phyloP scores from a whole-genome alignment of 2,797 vertebrate species.

The Cynopterus sphinx region DNA sequence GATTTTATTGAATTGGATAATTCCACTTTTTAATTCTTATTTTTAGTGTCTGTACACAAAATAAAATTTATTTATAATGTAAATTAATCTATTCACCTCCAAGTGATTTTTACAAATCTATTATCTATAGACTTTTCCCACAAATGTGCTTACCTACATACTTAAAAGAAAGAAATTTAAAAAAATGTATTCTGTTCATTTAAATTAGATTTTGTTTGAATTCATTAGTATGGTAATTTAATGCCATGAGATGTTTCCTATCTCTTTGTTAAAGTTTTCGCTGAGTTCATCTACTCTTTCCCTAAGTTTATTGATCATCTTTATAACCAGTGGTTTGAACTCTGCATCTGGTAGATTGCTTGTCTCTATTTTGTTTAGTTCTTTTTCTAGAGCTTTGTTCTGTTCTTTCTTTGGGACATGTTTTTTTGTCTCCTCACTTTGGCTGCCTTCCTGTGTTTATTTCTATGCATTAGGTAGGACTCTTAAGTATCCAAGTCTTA shows the following conservation, averaged over 20 bases:
- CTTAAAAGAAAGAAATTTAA: neutral
- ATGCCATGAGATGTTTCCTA: neutral
- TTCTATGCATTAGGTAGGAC: no score
- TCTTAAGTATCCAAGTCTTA: no score
- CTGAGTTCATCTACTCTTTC: no score
- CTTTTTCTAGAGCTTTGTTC: no score
- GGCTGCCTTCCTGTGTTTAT: no score
- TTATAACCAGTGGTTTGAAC: no score
- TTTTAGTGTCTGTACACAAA: neutral
- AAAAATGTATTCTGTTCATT: neutral
- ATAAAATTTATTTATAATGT: neutral
- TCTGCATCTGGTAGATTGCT: no score
- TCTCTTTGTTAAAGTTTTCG: no score
- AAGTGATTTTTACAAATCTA: neutral
- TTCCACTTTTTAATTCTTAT: neutral
- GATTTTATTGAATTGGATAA: neutral
- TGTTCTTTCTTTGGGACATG: no score
- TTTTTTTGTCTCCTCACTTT: no score
- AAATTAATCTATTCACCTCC: neutral
- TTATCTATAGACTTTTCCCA: neutral
- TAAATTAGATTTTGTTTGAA: neutral
- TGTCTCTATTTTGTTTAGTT: no score
- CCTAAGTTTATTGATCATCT: no score
- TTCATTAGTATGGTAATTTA: slow-evolving; percentile 42
- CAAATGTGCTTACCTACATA: neutral